Percentiles rank a stretch among this genome's conserved stretches.
These are phyloP conservation scores for Drosophila subpulchrella DNA, from an alignment of 1,140 invertebrate genomes.

Conservation along the genomic window DNA sequence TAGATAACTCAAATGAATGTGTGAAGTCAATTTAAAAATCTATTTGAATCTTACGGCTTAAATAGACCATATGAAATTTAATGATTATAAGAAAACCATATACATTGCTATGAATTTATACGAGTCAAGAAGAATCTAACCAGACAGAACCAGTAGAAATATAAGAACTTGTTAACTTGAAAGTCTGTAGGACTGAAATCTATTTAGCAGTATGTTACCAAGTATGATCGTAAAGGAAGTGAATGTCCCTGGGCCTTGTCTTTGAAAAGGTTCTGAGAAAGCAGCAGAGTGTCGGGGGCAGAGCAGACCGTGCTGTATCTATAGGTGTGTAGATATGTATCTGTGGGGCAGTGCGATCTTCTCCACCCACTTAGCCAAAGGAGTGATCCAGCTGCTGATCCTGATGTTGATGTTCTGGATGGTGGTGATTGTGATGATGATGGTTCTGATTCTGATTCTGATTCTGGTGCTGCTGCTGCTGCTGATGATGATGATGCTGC, in stretches of 20 bases:
- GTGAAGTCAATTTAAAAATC: too few relatives aligned
- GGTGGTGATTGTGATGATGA: conserved; percentile 13
- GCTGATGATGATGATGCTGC: conserved; percentile 2
- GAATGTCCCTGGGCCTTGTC: neutral
- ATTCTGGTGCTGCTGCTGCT: conserved; percentile 19
- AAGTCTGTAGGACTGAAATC: neutral
- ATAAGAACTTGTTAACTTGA: neutral
- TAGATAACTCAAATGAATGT: too few relatives aligned
- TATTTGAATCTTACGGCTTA: too few relatives aligned
- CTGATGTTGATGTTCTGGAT: conserved; percentile 10
- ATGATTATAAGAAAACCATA: too few relatives aligned
- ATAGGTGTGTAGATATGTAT: conserved; percentile 53
- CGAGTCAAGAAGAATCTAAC: conserved; percentile 6
- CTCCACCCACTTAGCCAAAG: conserved; percentile 14
- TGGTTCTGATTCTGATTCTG: neutral
- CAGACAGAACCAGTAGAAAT: neutral
- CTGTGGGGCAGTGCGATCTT: neutral
- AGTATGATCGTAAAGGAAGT: neutral
- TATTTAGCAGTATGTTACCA: neutral
- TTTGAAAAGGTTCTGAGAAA: neutral
- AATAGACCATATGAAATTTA: too few relatives aligned
- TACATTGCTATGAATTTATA: neutral
- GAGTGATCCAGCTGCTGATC: conserved; percentile 29
- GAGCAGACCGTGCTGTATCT: neutral
- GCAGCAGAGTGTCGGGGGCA: neutral